These are phyloP conservation scores for Drosophila hawaiiensis DNA, from an alignment of 2,888 invertebrate species.

Conservation along the genomic window DNA sequence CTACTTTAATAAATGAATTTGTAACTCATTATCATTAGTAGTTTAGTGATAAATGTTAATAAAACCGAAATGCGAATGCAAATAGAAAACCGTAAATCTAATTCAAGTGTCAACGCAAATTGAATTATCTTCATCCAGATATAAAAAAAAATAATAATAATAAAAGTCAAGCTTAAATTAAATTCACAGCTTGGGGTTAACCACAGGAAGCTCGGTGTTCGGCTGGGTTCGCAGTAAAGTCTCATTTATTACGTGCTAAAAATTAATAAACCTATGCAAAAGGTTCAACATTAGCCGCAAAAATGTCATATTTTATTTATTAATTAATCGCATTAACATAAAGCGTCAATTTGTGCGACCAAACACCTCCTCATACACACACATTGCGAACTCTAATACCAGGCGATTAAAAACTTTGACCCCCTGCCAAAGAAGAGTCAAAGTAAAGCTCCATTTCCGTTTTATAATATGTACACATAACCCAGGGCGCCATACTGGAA, in stretches of 20 bases:
- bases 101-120: conserved; percentile 32
- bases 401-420: conserved; percentile 74
- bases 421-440: conserved; percentile 21
- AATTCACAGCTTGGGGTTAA: conserved; percentile 35
- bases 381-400: conserved; percentile 27
- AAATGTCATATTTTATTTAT: conserved; percentile 75
- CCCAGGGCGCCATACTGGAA: conserved; percentile 54
- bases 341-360: conserved; percentile 73
- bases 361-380: conserved; percentile 11
- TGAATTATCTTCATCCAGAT: conserved; percentile 4
- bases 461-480: conserved; percentile 56
- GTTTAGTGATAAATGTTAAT: conserved; percentile 79
- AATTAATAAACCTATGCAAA: conserved; percentile 63
- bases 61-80: conserved; percentile 43
- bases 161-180: conserved; percentile 6
- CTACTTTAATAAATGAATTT: conserved; percentile 67
- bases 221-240: conserved; percentile 48
- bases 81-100: conserved; percentile 27
- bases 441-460: conserved; percentile 40
- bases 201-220: conserved; percentile 19
- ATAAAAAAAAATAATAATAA: neutral
- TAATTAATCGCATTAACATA: conserved; percentile 78
- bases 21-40: conserved; percentile 80
- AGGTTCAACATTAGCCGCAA: conserved; percentile 42
- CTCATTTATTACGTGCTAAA: conserved; percentile 77